Conservation (phyloP, 92 coral and sea anemone genomes). For the Parazoanthus atlanticus region DNA sequence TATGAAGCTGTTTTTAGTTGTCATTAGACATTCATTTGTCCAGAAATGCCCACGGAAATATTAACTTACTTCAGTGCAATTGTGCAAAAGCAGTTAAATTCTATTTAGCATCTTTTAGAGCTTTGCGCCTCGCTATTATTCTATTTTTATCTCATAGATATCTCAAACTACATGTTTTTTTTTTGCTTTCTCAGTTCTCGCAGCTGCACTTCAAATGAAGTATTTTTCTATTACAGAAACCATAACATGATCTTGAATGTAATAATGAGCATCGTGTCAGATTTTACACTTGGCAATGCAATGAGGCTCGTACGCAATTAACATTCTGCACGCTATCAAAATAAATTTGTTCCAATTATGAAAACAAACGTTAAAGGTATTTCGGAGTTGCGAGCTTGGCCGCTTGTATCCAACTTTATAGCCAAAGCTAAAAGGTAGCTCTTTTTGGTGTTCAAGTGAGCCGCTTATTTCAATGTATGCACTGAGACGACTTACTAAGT, state of each 20-base stretch:
- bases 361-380: neutral
- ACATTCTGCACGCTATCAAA: neutral
- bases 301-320: no score
- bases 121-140: no score
- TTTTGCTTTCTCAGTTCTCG: neutral
- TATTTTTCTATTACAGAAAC: neutral
- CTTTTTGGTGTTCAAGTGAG: neutral
- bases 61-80: no score
- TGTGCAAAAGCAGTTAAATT: no score
- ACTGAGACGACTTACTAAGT: neutral
- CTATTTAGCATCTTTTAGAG: no score
- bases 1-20: no score
- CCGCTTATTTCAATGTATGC: no score
- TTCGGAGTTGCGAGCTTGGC: neutral
- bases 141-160: no score
- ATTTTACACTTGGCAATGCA: no score
- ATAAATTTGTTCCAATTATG: neutral
- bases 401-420: neutral
- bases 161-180: no score
- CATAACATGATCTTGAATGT: neutral
- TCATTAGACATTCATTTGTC: no score
- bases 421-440: neutral
- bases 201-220: neutral
- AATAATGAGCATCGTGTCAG: neutral
- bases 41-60: no score